Evolutionary conservation across 2,113 vertebrate genomes (phyloP), one percentile per base, ranked within the genome.

Genomic region (Bolborhynchus lineola): DNA sequence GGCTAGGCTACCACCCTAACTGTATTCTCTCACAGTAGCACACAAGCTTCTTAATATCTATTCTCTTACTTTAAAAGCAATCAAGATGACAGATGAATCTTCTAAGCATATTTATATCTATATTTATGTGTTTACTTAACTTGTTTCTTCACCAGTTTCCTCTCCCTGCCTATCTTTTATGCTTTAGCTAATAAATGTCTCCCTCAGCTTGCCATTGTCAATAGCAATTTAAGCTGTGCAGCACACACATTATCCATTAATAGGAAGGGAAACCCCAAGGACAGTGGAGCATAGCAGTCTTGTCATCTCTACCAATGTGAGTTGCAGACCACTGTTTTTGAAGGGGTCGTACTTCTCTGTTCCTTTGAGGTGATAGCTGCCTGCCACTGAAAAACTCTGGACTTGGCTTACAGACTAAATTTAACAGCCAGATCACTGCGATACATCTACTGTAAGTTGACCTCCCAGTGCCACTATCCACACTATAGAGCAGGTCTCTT

Each of bases 131-230:
- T 71, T 89, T 82, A 80, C 53, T 63, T 90, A 33, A 42, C 33
- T 84, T 92, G 55, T 70, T 91, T 85, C 0, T 0, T 86, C 0
- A 0, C 13, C 72, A 71, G 28, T 91, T 89, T 89, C 25, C 2
- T 91, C 55, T 78, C 50, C 24, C 31, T 65, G 16, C 24, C 26
- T 92, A 46, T 29, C 47, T 72, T 82, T 68, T 50, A 55, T 63
- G 70, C 57, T 90, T 29, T 80, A 77, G 53, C 57, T 53, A 81
- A 93, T 78, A 64, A 68, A 82, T 14, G 33, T 75, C 28, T 86
- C 59, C 83, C 60, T 92, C 88, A 87, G 90, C 72, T 64, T 78
- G 94, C 83, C 42, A 24, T 14, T 95, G 83, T 64, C 60, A 83
- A 84, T 64, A 89, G 72, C 35, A 81, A 81, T 92, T 91, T 88